A percentile compares a stretch with the other conserved stretches of the same genome.
Conservation (phyloP, 2,797 vertebrate species). For the Oreochromis mossambicus region DNA sequence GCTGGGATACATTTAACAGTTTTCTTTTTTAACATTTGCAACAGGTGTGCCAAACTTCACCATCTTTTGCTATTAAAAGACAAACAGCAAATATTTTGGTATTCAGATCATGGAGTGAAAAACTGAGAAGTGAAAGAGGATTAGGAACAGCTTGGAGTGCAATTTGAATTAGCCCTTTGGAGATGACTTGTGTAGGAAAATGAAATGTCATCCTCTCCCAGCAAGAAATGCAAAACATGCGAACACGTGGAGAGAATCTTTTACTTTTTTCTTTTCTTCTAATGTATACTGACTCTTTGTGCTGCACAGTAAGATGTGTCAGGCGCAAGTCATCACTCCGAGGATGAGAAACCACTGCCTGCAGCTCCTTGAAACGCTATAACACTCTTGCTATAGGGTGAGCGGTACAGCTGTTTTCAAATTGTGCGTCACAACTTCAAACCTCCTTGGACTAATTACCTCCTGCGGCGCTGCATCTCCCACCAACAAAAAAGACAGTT, state of each 20-base stretch:
- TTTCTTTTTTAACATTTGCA: constrained; percentile 13
- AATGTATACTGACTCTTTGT: constrained; percentile 54
- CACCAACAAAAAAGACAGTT: constrained; percentile 1
- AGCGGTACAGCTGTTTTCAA: constrained; percentile 45
- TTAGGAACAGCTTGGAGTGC: constrained; percentile 70
- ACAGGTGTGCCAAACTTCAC: constrained; percentile 17
- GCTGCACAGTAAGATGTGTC: constrained; percentile 63
- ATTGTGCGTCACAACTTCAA: constrained; percentile 33
- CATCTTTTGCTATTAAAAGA: constrained; percentile 42
- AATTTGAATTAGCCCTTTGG: constrained; percentile 77
- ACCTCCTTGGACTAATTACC: constrained; percentile 41
- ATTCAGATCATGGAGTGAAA: constrained; percentile 36
- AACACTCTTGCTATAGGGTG: constrained; percentile 26
- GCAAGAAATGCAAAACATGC: constrained; percentile 79
- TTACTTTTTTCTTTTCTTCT: constrained; percentile 25
- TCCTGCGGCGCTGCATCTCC: constrained; percentile 6
- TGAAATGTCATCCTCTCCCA: constrained; percentile 76
- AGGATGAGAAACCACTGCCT: constrained; percentile 66
- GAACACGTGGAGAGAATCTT: constrained; percentile 61
- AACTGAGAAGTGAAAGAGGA: constrained; percentile 37
- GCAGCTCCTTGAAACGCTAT: constrained; percentile 34
- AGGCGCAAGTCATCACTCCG: constrained; percentile 65
- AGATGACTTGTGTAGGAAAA: constrained; percentile 74
- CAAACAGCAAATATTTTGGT: constrained; percentile 53
- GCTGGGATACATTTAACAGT: not conserved